Conservation (phyloP, 23 tunicate species). For the Halocynthia aurantium region DNA sequence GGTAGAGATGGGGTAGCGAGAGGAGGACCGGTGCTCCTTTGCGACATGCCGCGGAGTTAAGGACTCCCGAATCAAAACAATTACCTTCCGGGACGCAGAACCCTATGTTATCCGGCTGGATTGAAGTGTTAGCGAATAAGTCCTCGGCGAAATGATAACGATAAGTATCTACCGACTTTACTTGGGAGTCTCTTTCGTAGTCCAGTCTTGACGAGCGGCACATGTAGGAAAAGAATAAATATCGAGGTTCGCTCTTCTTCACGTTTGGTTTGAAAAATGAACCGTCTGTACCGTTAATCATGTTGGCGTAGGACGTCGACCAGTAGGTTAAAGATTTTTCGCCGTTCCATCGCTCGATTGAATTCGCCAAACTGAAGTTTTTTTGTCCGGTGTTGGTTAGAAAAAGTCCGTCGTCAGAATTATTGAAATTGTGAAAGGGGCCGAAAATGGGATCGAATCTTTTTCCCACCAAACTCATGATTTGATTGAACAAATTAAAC, state of each 20-base stretch:
- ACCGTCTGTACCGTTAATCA: constrained; percentile 93
- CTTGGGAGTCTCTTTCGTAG: constrained; percentile 40
- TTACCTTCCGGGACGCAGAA: constrained; percentile 71
- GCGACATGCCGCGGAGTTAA: constrained; percentile 56
- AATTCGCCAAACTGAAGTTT: constrained; percentile 33
- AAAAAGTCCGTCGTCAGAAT: constrained; percentile 85
- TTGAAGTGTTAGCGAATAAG: constrained; percentile 38
- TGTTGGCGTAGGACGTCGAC: constrained; percentile 53
- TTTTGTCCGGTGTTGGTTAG: constrained; percentile 53
- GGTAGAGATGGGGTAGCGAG: constrained; percentile 82
- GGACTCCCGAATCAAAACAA: constrained; percentile 65
- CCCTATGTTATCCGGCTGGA: constrained; percentile 59
- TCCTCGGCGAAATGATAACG: constrained; percentile 59
- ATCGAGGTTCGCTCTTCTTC: constrained; percentile 28
- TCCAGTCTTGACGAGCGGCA: constrained; percentile 47
- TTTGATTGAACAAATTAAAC: constrained; percentile 23
- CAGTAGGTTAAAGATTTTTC: constrained; percentile 33
- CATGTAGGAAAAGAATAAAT: constrained; percentile 61
- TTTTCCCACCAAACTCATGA: constrained; percentile 9
- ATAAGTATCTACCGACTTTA: constrained; percentile 45
- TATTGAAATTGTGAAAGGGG: constrained; percentile 63
- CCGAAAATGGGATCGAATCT: constrained; percentile 62
- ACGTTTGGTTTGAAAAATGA: constrained; percentile 58
- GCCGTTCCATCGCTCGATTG: constrained; percentile 63
- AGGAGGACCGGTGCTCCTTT: constrained; percentile 62